Conservation (phyloP, 2,113 vertebrate species). For the Oceanodroma tethys region DNA sequence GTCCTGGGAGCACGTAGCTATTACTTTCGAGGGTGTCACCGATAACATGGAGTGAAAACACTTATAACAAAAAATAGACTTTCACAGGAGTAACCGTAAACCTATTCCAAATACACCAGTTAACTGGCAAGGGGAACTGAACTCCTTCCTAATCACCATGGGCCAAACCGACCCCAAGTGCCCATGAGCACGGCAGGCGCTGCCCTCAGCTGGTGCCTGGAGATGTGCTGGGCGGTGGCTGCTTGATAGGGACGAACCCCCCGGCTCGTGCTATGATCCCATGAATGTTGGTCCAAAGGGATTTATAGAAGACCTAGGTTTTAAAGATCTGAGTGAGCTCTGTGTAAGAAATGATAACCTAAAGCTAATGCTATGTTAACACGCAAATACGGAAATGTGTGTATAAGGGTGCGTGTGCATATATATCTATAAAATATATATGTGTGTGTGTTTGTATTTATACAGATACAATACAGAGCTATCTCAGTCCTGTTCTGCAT, state of each 20-base stretch:
- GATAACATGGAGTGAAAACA: neutral
- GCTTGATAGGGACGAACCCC: neutral
- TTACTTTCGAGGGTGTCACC: fast-evolving
- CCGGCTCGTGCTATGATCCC: neutral
- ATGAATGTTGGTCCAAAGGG: neutral
- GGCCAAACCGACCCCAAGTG: neutral
- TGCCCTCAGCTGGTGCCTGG: neutral
- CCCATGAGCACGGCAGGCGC: fast-evolving
- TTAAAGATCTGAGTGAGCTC: neutral
- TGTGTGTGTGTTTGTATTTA: neutral
- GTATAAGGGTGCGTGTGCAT: no score
- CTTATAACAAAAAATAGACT: neutral
- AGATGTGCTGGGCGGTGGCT: neutral
- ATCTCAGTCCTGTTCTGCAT: neutral
- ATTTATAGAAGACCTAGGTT: neutral
- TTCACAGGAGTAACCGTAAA: neutral
- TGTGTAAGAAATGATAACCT: neutral
- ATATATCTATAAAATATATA: fast-evolving
- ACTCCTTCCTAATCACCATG: neutral
- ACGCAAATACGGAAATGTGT: neutral
- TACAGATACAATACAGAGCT: neutral
- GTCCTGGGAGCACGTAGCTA: fast-evolving
- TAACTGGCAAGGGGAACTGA: neutral
- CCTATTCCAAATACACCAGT: neutral
- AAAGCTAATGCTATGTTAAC: neutral